Conservation (phyloP, 1,140 invertebrate genomes). For the Euwallacea similis region DNA sequence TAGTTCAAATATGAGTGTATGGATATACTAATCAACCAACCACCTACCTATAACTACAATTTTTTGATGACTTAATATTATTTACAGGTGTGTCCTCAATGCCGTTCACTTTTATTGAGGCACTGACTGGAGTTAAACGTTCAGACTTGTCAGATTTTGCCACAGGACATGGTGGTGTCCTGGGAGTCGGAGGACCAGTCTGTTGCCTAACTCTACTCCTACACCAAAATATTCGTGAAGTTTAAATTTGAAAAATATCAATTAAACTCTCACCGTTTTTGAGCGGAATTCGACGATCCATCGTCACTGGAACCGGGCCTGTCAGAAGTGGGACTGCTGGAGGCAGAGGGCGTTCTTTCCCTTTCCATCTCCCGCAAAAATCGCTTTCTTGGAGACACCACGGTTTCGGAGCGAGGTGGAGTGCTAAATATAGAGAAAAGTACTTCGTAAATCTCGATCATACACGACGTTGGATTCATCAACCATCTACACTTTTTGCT, state of each 20-base stretch:
- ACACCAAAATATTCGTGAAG: constrained; percentile 6
- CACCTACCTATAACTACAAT: constrained; percentile 55
- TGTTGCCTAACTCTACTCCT: constrained; percentile 51
- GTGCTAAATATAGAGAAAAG: constrained; percentile 41
- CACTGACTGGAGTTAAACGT: constrained; percentile 56
- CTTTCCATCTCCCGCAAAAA: constrained; percentile 63
- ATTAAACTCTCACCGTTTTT: constrained; percentile 28
- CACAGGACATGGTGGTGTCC: constrained; percentile 25
- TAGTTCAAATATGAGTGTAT: neutral
- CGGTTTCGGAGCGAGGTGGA: constrained; percentile 49
- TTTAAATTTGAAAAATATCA: constrained; percentile 6
- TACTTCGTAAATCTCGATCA: too few relatives aligned
- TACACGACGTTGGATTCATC: too few relatives aligned
- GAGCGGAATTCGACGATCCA: constrained; percentile 30
- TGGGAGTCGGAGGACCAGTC: constrained; percentile 42
- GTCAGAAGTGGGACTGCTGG: constrained; percentile 33
- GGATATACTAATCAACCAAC: too few relatives aligned
- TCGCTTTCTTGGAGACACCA: constrained; percentile 63
- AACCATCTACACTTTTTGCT: too few relatives aligned
- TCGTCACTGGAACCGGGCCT: constrained; percentile 34
- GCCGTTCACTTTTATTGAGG: constrained; percentile 37
- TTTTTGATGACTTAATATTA: constrained; percentile 41
- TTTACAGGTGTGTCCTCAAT: constrained; percentile 37
- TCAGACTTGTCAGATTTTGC: constrained; percentile 18
- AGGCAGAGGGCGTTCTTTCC: constrained; percentile 42